phyloP scores from a whole-genome alignment of 2,113 vertebrate species.

The Todiramphus saurophagus region DNA sequence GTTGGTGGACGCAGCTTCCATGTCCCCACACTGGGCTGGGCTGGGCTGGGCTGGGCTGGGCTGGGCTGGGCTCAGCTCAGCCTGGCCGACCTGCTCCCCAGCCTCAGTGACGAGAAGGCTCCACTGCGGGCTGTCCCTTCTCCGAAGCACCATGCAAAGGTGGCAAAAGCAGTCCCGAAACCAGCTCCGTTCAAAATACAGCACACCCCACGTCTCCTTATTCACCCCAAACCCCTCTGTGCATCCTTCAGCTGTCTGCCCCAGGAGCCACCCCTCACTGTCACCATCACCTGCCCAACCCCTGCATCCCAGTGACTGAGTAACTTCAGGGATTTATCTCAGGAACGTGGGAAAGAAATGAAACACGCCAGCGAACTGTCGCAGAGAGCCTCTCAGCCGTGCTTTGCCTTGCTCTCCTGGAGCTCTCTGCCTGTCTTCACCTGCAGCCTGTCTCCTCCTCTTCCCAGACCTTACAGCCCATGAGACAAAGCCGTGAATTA shows the following conservation, averaged over 20 bases:
- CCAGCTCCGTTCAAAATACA: neutral
- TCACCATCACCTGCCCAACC: neutral
- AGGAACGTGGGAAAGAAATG: neutral
- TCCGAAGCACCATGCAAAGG: neutral
- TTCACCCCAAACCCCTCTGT: neutral
- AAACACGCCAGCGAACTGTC: fast-evolving
- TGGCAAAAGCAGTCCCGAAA: neutral
- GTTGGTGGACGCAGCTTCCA: neutral
- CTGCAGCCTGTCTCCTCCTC: neutral
- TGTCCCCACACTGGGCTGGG: neutral
- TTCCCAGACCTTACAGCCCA: fast-evolving
- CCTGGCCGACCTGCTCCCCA: neutral
- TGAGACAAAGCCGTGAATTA: neutral
- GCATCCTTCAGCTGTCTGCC: neutral
- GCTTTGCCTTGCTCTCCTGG: neutral
- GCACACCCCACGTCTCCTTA: too few relatives aligned
- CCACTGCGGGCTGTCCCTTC: too few relatives aligned
- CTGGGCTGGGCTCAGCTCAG: neutral
- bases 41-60: too few relatives aligned
- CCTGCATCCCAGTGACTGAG: neutral
- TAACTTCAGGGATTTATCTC: neutral
- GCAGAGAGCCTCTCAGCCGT: fast-evolving
- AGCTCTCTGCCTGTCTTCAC: neutral
- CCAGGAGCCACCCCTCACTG: neutral
- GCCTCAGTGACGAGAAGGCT: neutral